Conservation (phyloP, 2,797 vertebrate genomes). For the Neostethus bicornis region DNA sequence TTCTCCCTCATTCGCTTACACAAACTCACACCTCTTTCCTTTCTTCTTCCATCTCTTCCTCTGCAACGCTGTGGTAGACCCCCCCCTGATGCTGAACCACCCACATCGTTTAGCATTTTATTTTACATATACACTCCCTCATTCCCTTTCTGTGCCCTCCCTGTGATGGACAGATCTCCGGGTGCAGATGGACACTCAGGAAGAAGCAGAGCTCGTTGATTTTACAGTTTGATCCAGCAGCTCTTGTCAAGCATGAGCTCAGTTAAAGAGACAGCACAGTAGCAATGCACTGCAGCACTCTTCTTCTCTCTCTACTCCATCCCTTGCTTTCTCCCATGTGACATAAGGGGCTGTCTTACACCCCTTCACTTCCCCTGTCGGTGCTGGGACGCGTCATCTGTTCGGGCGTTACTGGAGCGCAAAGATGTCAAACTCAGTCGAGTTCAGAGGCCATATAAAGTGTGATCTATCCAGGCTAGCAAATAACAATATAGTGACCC, state of each 20-base stretch:
- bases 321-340: conserved; percentile 64
- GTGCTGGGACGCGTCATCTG: conserved; percentile 77
- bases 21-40: conserved; percentile 59
- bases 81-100: conserved; percentile 35
- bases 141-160: conserved; percentile 20
- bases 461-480: no score
- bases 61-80: conserved; percentile 47
- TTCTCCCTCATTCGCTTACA: conserved; percentile 54
- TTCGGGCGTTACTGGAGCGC: conserved; percentile 72
- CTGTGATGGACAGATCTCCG: conserved; percentile 33
- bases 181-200: conserved; percentile 62
- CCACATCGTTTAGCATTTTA: conserved; percentile 46
- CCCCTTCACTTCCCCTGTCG: conserved; percentile 65
- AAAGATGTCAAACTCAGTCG: conserved; percentile 49
- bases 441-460: no score
- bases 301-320: conserved; percentile 33
- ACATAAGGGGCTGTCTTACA: conserved; percentile 79
- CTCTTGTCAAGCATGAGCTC: conserved; percentile 65
- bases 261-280: conserved; percentile 73
- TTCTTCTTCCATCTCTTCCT: conserved; percentile 28
- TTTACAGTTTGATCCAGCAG: conserved; percentile 73
- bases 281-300: conserved; percentile 71
- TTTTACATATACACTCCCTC: conserved; percentile 32
- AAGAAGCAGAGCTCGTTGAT: conserved; percentile 56
- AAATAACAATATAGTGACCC: no score